phyloP scores from a whole-genome alignment of 2,888 invertebrate species.

The Hemaris fuciformis region DNA sequence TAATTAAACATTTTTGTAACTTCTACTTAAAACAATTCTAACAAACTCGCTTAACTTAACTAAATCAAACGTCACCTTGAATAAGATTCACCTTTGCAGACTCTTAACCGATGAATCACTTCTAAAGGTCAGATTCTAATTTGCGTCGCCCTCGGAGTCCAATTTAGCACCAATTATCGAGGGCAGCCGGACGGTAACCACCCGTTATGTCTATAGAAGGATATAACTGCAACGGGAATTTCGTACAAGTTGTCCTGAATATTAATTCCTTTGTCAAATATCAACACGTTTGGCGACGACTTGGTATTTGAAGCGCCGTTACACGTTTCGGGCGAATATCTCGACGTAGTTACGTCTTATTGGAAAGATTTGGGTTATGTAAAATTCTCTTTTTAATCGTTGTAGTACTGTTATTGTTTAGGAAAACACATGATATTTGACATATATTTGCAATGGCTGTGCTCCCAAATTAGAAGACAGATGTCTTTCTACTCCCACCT shows the following conservation, averaged over 20 bases:
- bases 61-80: not conserved
- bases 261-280: constrained; percentile 56
- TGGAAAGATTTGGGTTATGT: not conserved
- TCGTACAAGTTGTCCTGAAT: constrained; percentile 60
- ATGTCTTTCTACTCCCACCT: no score
- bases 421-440: no score
- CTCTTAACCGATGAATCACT: not conserved
- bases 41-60: not conserved
- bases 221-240: constrained; percentile 51
- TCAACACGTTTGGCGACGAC: constrained; percentile 28
- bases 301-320: constrained; percentile 37
- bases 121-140: constrained; percentile 12
- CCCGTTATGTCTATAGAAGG: constrained; percentile 59
- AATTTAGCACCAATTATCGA: constrained; percentile 35
- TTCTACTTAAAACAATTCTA: not conserved
- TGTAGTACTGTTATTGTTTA: no score
- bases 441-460: no score
- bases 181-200: constrained; percentile 50
- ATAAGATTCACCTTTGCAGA: not conserved
- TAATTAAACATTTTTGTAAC: no score
- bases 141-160: constrained; percentile 17
- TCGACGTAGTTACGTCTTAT: not conserved
- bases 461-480: no score
- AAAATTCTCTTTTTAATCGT: no score
- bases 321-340: constrained; percentile 19